These are phyloP conservation scores for Oryzias melastigma DNA, from an alignment of 2,113 vertebrate genomes.

Conservation along the genomic window DNA sequence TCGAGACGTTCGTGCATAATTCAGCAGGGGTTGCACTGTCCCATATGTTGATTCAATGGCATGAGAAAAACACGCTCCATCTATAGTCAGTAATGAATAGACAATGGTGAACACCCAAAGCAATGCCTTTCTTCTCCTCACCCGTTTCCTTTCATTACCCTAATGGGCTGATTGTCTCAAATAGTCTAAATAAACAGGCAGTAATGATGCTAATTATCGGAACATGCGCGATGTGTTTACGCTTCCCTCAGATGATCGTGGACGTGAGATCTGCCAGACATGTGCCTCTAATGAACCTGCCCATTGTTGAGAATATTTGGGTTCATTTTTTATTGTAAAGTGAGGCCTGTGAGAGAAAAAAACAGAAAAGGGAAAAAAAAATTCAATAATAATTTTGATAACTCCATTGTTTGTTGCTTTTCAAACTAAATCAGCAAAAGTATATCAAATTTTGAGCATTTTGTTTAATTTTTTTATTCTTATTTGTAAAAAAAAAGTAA, in stretches of 20 bases:
- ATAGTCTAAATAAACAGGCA: constrained; percentile 42
- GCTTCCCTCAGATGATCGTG: constrained; percentile 13
- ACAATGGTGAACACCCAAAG: constrained; percentile 31
- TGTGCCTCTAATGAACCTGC: constrained; percentile 26
- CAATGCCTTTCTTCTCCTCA: constrained; percentile 19
- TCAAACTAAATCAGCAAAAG: too few relatives aligned
- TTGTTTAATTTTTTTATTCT: too few relatives aligned
- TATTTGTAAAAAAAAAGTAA: too few relatives aligned
- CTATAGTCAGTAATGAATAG: constrained; percentile 18
- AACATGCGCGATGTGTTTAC: constrained; percentile 51
- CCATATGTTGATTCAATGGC: constrained; percentile 58
- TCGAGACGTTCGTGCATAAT: constrained; percentile 52
- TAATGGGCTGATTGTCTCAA: constrained; percentile 46
- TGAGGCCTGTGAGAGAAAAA: too few relatives aligned
- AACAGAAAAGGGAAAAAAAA: too few relatives aligned
- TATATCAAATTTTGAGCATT: too few relatives aligned
- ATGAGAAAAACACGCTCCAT: constrained; percentile 20
- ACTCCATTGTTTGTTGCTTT: too few relatives aligned
- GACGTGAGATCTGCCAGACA: constrained; percentile 29
- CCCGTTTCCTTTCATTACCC: constrained; percentile 51
- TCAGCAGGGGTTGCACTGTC: constrained; percentile 24
- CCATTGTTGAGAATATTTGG: constrained; percentile 25
- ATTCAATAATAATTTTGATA: too few relatives aligned
- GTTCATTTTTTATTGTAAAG: background rate
- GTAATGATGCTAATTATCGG: constrained; percentile 55